These are phyloP conservation scores for Phrynosoma blainvillii DNA, from an alignment of 2,113 vertebrate species.

Conservation along the genomic window DNA sequence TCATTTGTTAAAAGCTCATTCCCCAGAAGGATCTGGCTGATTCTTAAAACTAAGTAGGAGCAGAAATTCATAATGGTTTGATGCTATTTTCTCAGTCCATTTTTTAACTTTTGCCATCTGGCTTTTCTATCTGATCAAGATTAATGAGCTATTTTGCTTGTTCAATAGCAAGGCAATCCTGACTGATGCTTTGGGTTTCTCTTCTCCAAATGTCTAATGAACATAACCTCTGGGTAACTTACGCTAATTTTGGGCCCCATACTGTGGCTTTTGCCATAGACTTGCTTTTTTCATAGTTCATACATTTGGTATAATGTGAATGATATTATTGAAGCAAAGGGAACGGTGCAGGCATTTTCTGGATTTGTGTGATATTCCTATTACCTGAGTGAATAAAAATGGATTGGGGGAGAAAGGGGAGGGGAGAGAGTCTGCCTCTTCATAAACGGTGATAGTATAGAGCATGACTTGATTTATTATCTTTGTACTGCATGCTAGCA, in stretches of 20 bases:
- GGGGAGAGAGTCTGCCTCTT: background rate
- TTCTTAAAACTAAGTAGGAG: background rate
- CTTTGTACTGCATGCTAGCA: background rate
- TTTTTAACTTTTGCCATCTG: constrained; percentile 7
- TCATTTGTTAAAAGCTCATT: constrained; percentile 2
- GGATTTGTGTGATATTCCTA: constrained; percentile 5
- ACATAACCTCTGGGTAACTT: background rate
- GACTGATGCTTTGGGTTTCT: background rate
- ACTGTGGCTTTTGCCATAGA: background rate
- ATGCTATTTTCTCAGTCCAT: constrained; percentile 7
- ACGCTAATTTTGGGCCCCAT: background rate
- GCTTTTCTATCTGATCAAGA: background rate
- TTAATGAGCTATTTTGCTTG: constrained; percentile 1
- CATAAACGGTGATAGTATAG: background rate
- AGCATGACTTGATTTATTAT: constrained; percentile 6
- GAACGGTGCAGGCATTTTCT: rapidly evolving
- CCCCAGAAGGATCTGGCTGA: background rate
- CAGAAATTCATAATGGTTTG: background rate
- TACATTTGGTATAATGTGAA: constrained; percentile 5
- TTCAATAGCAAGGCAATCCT: background rate
- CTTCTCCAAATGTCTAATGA: constrained; percentile 10
- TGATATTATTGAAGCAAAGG: background rate
- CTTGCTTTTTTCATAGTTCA: background rate
- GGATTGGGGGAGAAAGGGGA: rapidly evolving
- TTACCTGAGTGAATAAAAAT: background rate